Percentiles rank a stretch among this genome's conserved stretches.
phyloP scores from a whole-genome alignment of 2,888 invertebrate species.

The Tipula confusa region DNA sequence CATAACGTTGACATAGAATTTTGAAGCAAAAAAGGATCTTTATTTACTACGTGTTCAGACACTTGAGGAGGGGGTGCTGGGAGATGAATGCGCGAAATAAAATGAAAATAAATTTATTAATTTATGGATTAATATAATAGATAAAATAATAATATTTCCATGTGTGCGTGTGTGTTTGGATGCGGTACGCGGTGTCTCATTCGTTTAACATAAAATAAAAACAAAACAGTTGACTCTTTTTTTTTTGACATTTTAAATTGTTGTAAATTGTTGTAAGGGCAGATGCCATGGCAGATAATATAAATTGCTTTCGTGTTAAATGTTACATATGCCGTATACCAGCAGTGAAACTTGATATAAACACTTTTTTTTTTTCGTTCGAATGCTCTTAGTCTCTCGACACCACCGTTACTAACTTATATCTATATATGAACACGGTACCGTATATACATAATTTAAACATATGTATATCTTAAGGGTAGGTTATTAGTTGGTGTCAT shows the following conservation, averaged over 20 bases:
- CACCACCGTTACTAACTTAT: neutral
- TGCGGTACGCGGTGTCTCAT: neutral
- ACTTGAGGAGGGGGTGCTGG: neutral
- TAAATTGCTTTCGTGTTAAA: constrained; percentile 20
- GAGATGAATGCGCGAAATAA: neutral
- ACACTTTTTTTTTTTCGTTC: neutral
- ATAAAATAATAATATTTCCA: neutral
- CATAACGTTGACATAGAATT: neutral
- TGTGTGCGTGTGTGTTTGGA: neutral
- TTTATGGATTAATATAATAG: constrained; percentile 12
- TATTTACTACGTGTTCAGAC: neutral
- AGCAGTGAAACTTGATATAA: neutral
- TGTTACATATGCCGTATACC: neutral
- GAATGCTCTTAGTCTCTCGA: neutral
- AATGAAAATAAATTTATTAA: neutral
- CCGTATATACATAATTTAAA: neutral
- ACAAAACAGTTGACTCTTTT: neutral
- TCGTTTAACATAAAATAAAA: too few species aligned
- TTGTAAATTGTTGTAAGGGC: constrained; percentile 12
- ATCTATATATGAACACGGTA: too few species aligned
- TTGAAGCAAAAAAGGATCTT: neutral
- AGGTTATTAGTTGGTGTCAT: neutral
- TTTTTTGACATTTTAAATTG: neutral
- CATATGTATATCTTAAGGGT: constrained; percentile 25
- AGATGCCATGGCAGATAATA: constrained; percentile 20